Conservation (phyloP, 92 coral and sea anemone genomes). For the Palythoa caribaeorum region DNA sequence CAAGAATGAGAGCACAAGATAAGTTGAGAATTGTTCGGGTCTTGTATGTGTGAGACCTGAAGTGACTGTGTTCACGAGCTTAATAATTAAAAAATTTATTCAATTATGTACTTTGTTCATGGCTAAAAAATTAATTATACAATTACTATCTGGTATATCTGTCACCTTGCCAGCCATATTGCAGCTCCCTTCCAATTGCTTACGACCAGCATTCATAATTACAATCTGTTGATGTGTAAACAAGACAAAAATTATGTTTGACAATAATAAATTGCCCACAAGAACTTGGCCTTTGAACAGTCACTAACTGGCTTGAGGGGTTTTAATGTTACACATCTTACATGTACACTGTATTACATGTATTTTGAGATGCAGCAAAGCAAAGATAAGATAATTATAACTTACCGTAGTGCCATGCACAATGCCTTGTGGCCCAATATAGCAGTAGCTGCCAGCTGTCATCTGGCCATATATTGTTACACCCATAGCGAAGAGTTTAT, state of each 20-base stretch:
- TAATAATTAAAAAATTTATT: too few species aligned
- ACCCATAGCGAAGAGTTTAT: conserved; percentile 94
- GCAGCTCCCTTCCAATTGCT: conserved; percentile 60
- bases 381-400: not conserved
- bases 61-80: too few species aligned
- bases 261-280: not conserved
- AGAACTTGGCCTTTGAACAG: too few species aligned
- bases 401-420: conserved; percentile 97
- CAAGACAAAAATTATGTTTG: not conserved
- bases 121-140: not conserved
- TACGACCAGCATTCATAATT: conserved; percentile 86
- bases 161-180: conserved; percentile 78
- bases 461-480: conserved; percentile 96
- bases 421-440: conserved; percentile 98
- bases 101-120: not conserved
- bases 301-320: too few species aligned
- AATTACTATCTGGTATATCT: not conserved
- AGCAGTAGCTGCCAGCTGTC: conserved; percentile 99
- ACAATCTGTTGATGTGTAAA: conserved; percentile 64
- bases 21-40: too few species aligned
- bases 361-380: not conserved
- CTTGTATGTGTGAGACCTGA: too few species aligned
- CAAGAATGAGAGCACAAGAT: too few species aligned
- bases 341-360: too few species aligned
- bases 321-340: too few species aligned